phyloP scores from a whole-genome alignment of 35 echinoderm and acorn worm species.

The Ophiothrix spiculata region DNA sequence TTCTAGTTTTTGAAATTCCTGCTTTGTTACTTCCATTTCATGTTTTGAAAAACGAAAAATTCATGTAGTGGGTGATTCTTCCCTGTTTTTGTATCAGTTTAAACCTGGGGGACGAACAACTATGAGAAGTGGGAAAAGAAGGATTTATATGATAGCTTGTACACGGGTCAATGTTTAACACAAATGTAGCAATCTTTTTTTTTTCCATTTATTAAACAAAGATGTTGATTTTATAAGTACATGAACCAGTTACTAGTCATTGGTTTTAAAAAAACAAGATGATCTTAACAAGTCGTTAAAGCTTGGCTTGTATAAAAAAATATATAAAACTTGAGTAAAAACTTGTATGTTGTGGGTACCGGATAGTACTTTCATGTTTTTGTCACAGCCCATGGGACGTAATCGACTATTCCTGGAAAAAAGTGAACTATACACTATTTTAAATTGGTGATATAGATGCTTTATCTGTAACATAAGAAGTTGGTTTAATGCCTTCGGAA shows the following conservation, averaged over 20 bases:
- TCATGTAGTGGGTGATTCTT: neutral
- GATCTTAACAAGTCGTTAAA: neutral
- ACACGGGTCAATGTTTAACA: neutral
- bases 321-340: neutral
- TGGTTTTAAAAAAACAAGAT: neutral
- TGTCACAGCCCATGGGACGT: too few relatives aligned
- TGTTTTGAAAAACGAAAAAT: neutral
- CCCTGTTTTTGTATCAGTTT: constrained; percentile 2
- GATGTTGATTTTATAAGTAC: too few relatives aligned
- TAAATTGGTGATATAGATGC: too few relatives aligned
- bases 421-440: too few relatives aligned
- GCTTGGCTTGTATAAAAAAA: neutral
- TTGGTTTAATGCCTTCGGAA: too few relatives aligned
- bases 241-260: neutral
- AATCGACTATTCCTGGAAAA: too few relatives aligned
- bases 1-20: constrained; percentile 11
- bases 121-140: neutral
- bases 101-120: neutral
- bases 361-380: too few relatives aligned
- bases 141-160: neutral
- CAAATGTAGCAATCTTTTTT: neutral
- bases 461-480: too few relatives aligned
- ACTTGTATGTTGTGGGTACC: neutral
- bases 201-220: too few relatives aligned
- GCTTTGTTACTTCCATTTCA: neutral